Evolutionary conservation across 1,140 invertebrate genomes (phyloP), one percentile per base, ranked within the genome.

Genomic region (Marisa cornuarietis): DNA sequence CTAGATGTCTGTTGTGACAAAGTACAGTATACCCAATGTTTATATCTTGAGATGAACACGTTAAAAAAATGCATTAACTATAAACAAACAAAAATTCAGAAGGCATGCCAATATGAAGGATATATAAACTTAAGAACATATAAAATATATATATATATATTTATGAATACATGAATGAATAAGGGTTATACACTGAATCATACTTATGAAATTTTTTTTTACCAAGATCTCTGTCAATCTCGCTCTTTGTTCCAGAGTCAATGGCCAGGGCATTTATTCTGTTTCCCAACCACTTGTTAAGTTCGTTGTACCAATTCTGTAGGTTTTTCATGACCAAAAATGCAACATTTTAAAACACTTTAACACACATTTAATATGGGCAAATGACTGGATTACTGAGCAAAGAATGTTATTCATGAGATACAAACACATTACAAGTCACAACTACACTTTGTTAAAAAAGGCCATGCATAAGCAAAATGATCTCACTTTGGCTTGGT

Each of bases 261-360:
- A 99, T 97, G 0, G 97, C 95, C 71, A 99, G 86, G 31, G 95
- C 93, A 87, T 94, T 94, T 16, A 99, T 93, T 85, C 95, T 93
- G 51, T 94, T 95, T 20, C 94, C 94, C 0, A 99, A 91, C 99
- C 99, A 99, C 92, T 99, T 99, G 24, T 94, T 94, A 80, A 99
- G 98, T 92, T 99, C 99, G 92, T 99, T 99, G 84, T 96, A 95
- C 99, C 99, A 99, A 92, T 99, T 99, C 92, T 94, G 83, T 54
- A 85, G 22, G n/a, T 11, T 68, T 68, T 24, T 11, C n/a, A 68
- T 22, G 24, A 65, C 66, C 11, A 68, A 68, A 0, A 26, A 68
- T 42, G n/a, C n/a, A n/a, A 18, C n/a, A 68, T 68, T 65, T 65
- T 65, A 65, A 65, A 65, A 20, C 63, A 65, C 31, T 68, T 68